These are phyloP conservation scores for Panthera leo DNA, from an alignment of 2,113 vertebrate genomes.

Conservation along the genomic window DNA sequence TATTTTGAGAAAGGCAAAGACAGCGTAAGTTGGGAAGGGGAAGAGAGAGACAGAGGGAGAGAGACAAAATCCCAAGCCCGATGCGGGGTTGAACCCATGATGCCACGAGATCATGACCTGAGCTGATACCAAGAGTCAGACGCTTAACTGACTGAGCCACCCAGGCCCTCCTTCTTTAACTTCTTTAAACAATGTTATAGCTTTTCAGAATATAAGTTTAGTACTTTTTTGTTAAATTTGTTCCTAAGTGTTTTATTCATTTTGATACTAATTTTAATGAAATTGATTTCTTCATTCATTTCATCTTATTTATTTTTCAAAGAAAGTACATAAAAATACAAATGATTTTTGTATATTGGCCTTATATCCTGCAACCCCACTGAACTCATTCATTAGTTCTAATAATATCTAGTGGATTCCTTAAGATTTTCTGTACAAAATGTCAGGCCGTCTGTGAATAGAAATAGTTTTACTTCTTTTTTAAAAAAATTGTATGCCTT, in stretches of 20 bases:
- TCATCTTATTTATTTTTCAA: not conserved
- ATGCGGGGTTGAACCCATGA: too few relatives aligned
- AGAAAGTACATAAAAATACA: not conserved
- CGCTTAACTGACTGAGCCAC: too few relatives aligned
- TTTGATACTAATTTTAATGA: not conserved
- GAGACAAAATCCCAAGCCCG: too few relatives aligned
- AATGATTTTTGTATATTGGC: not conserved
- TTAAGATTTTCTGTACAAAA: not conserved
- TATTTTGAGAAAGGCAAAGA: too few relatives aligned
- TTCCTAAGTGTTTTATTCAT: not conserved
- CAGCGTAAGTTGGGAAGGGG: too few relatives aligned
- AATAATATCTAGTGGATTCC: not conserved
- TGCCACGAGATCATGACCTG: too few relatives aligned
- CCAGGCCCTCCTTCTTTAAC: not conserved
- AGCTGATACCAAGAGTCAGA: too few relatives aligned
- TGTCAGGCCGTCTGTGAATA: not conserved
- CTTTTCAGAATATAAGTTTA: constrained; percentile 1
- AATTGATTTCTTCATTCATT: not conserved
- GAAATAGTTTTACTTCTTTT: not conserved
- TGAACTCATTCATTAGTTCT: not conserved
- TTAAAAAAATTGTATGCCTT: not conserved
- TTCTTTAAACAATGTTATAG: not conserved
- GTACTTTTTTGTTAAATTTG: not conserved
- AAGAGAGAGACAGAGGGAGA: too few relatives aligned
- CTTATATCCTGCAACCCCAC: not conserved